phyloP scores from a whole-genome alignment of 2,888 invertebrate species.

The Dexiosoma caninum region DNA sequence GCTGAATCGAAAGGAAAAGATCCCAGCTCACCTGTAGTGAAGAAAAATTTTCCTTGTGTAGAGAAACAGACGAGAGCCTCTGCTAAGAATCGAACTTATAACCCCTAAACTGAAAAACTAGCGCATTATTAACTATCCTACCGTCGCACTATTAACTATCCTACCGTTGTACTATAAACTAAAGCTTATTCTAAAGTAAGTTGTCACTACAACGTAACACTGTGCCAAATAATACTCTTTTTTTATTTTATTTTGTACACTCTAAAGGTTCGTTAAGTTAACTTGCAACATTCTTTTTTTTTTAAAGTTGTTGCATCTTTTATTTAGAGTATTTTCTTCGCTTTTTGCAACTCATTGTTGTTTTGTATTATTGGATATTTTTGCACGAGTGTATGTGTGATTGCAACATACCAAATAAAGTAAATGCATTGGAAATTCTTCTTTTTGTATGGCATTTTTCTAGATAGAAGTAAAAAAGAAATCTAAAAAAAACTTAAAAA shows the following conservation, averaged over 20 bases:
- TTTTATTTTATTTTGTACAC: constrained; percentile 13
- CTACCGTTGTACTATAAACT: too few relatives aligned
- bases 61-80: too few relatives aligned
- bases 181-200: too few relatives aligned
- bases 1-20: too few relatives aligned
- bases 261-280: constrained; percentile 52
- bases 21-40: too few relatives aligned
- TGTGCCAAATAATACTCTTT: constrained; percentile 60
- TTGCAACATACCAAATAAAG: constrained; percentile 61
- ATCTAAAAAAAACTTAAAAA: constrained; percentile 10
- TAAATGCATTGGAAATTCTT: constrained; percentile 62
- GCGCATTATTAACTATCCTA: too few relatives aligned
- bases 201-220: constrained; percentile 20
- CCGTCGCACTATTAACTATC: too few relatives aligned
- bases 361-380: constrained; percentile 18
- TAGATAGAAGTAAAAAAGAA: constrained; percentile 3
- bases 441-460: constrained; percentile 58
- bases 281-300: constrained; percentile 66
- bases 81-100: too few relatives aligned
- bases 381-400: constrained; percentile 61
- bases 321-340: constrained; percentile 55
- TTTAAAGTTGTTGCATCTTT: constrained; percentile 62
- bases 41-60: too few relatives aligned
- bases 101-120: too few relatives aligned
- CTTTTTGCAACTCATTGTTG: constrained; percentile 40